phyloP scores from a whole-genome alignment of 2,888 invertebrate species.

The Urechis unicinctus region DNA sequence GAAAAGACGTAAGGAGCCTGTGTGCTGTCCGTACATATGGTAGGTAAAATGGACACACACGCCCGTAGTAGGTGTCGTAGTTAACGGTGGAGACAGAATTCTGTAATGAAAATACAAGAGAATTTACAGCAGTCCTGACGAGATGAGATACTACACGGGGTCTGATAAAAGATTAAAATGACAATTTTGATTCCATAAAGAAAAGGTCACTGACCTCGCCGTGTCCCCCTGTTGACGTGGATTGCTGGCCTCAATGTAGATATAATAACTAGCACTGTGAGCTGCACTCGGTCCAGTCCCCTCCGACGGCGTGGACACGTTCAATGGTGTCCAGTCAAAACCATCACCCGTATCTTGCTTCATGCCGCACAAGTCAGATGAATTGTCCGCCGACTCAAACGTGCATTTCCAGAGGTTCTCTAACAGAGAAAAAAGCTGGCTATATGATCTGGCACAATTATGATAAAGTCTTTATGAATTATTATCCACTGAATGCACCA shows the following conservation, averaged over 20 bases:
- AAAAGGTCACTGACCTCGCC: conserved; percentile 4
- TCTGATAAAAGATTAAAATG: too few relatives aligned
- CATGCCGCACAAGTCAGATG: background rate
- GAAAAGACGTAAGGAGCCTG: conserved; percentile 2
- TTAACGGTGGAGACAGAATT: too few relatives aligned
- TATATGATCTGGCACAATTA: too few relatives aligned
- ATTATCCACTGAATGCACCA: too few relatives aligned
- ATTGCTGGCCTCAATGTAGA: conserved; percentile 11
- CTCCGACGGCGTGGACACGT: conserved; percentile 1
- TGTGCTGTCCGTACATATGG: conserved; percentile 13
- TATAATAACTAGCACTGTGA: conserved; percentile 3
- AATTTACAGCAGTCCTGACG: too few relatives aligned
- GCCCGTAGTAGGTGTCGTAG: background rate
- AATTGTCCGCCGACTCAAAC: too few relatives aligned
- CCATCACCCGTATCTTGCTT: conserved; percentile 6
- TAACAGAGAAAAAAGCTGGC: too few relatives aligned
- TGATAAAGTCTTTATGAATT: too few relatives aligned
- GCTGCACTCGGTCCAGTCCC: conserved; percentile 7
- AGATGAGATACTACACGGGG: too few relatives aligned
- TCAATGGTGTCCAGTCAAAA: conserved; percentile 9
- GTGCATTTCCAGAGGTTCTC: too few relatives aligned
- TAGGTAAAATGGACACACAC: conserved; percentile 6
- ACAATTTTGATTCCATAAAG: too few relatives aligned
- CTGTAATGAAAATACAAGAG: too few relatives aligned
- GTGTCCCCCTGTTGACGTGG: conserved; percentile 5